These are phyloP conservation scores for Nasonia vitripennis DNA, from an alignment of 1,140 invertebrate genomes.

Conservation along the genomic window DNA sequence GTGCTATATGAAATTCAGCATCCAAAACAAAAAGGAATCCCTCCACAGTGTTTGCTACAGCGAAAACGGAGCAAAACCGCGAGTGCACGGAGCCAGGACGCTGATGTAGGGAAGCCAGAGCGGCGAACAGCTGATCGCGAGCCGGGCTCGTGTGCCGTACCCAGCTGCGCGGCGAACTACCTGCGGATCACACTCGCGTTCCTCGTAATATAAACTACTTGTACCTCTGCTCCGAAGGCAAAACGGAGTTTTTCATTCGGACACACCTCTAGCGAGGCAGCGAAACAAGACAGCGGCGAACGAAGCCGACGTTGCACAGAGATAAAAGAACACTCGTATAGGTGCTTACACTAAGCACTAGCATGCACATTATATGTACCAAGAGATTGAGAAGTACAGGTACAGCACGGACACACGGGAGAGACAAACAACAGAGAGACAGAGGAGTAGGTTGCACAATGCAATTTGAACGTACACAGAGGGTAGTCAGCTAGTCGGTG, in stretches of 20 bases:
- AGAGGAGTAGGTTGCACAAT: neutral
- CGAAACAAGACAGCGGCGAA: neutral
- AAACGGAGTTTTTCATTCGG: neutral
- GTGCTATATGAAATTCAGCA: neutral
- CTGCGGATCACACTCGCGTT: neutral
- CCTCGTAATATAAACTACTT: neutral
- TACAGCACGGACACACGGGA: neutral
- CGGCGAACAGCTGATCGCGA: constrained; percentile 6
- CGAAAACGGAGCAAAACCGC: neutral
- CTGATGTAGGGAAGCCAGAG: neutral
- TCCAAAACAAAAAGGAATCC: neutral
- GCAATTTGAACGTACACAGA: neutral
- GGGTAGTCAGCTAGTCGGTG: no score
- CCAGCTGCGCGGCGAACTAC: neutral
- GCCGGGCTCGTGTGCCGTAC: neutral
- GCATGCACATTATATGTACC: neutral
- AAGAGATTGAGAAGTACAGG: no score
- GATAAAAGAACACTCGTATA: neutral
- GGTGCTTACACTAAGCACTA: neutral
- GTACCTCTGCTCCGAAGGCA: neutral
- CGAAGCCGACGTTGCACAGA: neutral
- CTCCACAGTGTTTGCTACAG: neutral
- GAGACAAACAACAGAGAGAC: neutral
- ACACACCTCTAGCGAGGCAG: neutral
- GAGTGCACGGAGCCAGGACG: neutral